Conservation (phyloP, 2,113 vertebrate genomes). For the Phalacrocorax aristotelis region DNA sequence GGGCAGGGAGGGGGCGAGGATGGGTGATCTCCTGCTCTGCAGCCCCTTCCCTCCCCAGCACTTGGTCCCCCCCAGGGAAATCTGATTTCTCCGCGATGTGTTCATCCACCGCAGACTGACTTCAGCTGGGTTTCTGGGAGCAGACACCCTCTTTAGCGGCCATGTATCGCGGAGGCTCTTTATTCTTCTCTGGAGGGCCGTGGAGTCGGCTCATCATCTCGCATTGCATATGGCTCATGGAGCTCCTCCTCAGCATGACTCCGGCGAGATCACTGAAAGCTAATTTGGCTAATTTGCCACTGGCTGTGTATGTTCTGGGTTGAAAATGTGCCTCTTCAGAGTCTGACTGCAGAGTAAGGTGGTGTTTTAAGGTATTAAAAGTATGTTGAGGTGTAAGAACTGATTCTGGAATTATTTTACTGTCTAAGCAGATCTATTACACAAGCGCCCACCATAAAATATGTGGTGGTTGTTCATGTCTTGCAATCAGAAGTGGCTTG, state of each 20-base stretch:
- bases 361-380: background rate
- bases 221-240: background rate
- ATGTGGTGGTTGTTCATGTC: background rate
- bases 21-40: background rate
- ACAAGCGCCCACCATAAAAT: background rate
- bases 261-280: background rate
- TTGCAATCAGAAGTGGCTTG: background rate
- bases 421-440: background rate
- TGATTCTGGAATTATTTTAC: background rate
- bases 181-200: background rate
- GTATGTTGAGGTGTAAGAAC: background rate
- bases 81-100: background rate
- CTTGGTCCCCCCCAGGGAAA: background rate
- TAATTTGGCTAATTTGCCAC: background rate
- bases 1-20: background rate
- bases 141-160: background rate
- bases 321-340: background rate
- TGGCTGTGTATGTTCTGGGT: background rate
- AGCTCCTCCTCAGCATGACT: background rate
- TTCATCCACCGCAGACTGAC: fast-evolving
- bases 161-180: fast-evolving
- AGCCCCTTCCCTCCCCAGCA: background rate
- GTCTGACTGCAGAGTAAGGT: background rate
- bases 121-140: background rate
- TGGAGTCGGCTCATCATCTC: background rate